Conservation (phyloP, 2,888 invertebrate species). For the Platycheirus albimanus region DNA sequence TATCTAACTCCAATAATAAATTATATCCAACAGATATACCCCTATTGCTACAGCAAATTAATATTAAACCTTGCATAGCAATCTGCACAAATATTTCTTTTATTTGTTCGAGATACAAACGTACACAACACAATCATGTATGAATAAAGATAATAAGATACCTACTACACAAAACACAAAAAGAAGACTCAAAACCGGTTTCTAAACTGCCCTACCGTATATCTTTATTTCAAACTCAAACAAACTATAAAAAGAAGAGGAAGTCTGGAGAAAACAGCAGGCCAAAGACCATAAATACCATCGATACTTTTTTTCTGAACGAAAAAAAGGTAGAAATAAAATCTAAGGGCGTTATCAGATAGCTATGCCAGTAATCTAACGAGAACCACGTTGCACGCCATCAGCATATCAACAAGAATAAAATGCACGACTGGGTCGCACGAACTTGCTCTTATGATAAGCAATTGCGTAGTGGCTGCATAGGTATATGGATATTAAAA, state of each 20-base stretch:
- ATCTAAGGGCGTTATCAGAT: constrained; percentile 8
- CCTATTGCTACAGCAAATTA: no score
- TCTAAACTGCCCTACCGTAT: constrained; percentile 39
- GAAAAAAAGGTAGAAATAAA: background rate
- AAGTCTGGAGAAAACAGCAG: constrained; percentile 22
- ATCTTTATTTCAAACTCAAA: constrained; percentile 1
- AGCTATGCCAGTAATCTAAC: background rate
- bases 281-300: background rate
- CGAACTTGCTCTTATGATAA: no score
- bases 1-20: no score
- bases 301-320: background rate
- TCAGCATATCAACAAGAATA: background rate
- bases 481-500: no score
- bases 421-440: no score
- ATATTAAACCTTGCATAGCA: no score
- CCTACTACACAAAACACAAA: background rate
- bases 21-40: no score
- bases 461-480: no score
- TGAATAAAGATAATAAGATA: no score
- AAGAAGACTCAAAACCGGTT: constrained; percentile 54
- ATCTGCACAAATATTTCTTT: no score
- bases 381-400: constrained; percentile 1
- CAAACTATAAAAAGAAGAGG: constrained; percentile 15
- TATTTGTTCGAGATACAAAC: no score
- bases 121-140: no score